These are phyloP conservation scores for Cheiracanthium punctorium DNA, from an alignment of 2,888 invertebrate genomes.

Conservation along the genomic window DNA sequence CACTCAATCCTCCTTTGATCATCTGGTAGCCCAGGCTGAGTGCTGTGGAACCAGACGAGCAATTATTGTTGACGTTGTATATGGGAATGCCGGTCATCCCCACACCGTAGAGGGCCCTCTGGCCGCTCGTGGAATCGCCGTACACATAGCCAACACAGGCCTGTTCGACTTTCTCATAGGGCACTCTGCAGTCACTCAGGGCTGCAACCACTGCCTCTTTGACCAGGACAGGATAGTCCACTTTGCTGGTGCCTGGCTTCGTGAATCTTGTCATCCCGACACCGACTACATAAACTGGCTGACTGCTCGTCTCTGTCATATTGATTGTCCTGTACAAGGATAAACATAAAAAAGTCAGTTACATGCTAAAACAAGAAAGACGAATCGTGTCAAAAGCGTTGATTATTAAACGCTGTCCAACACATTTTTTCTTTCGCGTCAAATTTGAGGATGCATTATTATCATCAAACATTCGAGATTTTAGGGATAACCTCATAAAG, in stretches of 20 bases:
- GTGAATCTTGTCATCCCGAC: constrained; percentile 99
- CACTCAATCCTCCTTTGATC: constrained; percentile 83
- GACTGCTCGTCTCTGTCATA: neutral
- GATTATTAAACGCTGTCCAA: no score
- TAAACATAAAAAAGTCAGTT: no score
- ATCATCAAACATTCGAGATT: no score
- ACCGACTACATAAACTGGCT: constrained; percentile 81
- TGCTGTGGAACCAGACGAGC: constrained; percentile 96
- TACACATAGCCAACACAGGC: constrained; percentile 95
- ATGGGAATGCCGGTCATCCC: constrained; percentile 98
- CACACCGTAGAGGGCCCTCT: constrained; percentile 93
- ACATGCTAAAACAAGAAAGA: no score
- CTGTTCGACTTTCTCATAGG: constrained; percentile 87
- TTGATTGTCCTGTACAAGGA: neutral
- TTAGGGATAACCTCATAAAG: no score
- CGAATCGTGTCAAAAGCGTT: no score
- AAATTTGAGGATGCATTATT: no score
- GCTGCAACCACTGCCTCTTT: constrained; percentile 94
- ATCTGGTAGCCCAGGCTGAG: constrained; percentile 92
- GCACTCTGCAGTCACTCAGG: constrained; percentile 86
- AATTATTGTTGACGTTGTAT: constrained; percentile 98
- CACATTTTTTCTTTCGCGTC: no score
- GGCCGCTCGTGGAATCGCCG: constrained; percentile 96
- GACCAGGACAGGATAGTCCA: constrained; percentile 96
- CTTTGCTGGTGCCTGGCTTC: constrained; percentile 88